Evolutionary conservation across 2,113 vertebrate species (phyloP).

Genomic region (Platichthys stellatus): DNA sequence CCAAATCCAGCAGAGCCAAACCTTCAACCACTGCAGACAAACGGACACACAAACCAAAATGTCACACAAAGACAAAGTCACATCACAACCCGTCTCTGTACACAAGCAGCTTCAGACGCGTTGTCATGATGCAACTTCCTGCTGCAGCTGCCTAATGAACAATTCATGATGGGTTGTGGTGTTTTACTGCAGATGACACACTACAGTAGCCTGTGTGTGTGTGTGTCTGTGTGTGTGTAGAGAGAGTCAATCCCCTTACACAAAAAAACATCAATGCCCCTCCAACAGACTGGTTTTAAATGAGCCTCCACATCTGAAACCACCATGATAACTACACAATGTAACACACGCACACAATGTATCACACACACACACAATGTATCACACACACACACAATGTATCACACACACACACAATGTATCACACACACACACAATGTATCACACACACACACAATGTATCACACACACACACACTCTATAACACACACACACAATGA

Average conservation of each 20-base stretch:
- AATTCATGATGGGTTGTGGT: constrained; percentile 7
- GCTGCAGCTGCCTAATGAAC: constrained; percentile 20
- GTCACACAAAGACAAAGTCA: neutral
- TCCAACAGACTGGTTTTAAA: neutral
- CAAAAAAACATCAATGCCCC: neutral
- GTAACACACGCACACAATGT: too few relatives aligned
- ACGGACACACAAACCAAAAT: neutral
- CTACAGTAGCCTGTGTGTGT: neutral
- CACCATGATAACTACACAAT: too few relatives aligned
- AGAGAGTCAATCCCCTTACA: too few relatives aligned
- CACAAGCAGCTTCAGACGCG: neutral
- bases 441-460: too few relatives aligned
- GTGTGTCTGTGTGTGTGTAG: too few relatives aligned
- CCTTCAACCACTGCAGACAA: constrained; percentile 93
- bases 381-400: too few relatives aligned
- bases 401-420: too few relatives aligned
- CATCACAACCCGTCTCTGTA: neutral
- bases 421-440: too few relatives aligned
- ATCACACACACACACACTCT: too few relatives aligned
- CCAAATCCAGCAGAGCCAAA: constrained; percentile 93
- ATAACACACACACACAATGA: too few relatives aligned
- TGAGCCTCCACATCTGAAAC: too few relatives aligned
- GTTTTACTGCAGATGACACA: neutral
- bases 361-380: too few relatives aligned
- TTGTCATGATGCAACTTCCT: constrained; percentile 15